These are phyloP conservation scores for Gymnothorax reevesii DNA, from an alignment of 2,797 vertebrate genomes.

Conservation along the genomic window DNA sequence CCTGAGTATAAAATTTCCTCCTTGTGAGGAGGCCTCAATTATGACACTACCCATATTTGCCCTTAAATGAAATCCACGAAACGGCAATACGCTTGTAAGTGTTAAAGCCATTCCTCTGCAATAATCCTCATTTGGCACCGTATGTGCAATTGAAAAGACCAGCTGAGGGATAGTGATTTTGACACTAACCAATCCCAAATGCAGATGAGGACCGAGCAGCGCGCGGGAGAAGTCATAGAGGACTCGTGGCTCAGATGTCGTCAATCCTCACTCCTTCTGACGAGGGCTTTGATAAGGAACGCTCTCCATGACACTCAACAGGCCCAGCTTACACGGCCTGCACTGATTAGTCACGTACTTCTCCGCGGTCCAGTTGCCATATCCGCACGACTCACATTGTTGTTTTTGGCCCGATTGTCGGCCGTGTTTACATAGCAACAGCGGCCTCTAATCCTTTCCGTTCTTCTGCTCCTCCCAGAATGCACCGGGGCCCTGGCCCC, in stretches of 20 bases:
- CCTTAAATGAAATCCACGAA: constrained; percentile 68
- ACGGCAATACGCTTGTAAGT: constrained; percentile 50
- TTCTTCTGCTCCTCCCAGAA: constrained; percentile 45
- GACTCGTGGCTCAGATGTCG: background rate
- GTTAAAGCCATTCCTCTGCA: constrained; percentile 52
- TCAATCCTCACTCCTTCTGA: background rate
- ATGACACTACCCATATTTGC: constrained; percentile 58
- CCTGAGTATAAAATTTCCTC: constrained; percentile 55
- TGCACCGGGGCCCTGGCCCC: constrained; percentile 44
- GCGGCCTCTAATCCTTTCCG: constrained; percentile 39
- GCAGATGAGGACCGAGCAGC: background rate
- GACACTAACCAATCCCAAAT: background rate
- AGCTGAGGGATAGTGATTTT: constrained; percentile 5
- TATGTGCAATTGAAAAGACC: constrained; percentile 9
- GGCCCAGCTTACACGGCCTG: background rate
- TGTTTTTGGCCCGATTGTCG: constrained; percentile 11
- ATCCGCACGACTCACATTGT: background rate
- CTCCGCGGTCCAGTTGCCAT: background rate
- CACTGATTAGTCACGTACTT: background rate
- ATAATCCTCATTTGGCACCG: constrained; percentile 55
- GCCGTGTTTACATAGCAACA: constrained; percentile 31
- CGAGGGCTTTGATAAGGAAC: background rate
- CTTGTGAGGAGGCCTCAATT: constrained; percentile 51
- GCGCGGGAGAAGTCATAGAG: background rate
- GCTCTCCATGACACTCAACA: background rate